Evolutionary conservation across 2,888 invertebrate species (phyloP).

Genomic region (Octodonta nipae): DNA sequence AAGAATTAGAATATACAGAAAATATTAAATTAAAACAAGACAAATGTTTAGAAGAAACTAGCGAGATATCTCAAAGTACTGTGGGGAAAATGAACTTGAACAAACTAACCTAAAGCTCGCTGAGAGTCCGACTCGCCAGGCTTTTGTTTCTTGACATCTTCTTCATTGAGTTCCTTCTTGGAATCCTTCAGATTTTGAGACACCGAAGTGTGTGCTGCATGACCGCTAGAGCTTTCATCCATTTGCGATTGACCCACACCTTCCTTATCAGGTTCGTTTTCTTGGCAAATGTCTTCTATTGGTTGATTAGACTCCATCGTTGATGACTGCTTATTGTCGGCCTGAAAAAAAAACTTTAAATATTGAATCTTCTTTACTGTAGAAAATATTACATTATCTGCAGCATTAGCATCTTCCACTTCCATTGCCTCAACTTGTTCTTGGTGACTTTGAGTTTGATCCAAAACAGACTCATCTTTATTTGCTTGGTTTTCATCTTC

Average conservation of each 20-base stretch:
- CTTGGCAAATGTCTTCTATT: slow-evolving; percentile 41
- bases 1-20: too few species aligned
- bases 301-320: slow-evolving; percentile 27
- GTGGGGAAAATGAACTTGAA: too few species aligned
- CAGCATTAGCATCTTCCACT: slow-evolving; percentile 33
- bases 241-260: slow-evolving; percentile 63
- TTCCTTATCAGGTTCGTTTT: slow-evolving; percentile 49
- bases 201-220: slow-evolving; percentile 37
- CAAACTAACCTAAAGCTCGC: slow-evolving; percentile 42
- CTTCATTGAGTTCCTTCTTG: slow-evolving; percentile 26
- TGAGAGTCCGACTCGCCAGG: slow-evolving; percentile 65
- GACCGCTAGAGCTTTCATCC: slow-evolving; percentile 56
- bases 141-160: slow-evolving; percentile 48
- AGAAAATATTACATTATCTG: slow-evolving; percentile 36
- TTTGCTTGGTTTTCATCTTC: slow-evolving; percentile 32
- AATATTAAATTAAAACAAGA: too few species aligned
- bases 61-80: too few species aligned
- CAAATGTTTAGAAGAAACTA: too few species aligned
- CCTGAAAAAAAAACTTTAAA: slow-evolving; percentile 34
- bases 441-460: slow-evolving; percentile 31
- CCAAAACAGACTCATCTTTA: slow-evolving; percentile 25
- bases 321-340: slow-evolving; percentile 31
- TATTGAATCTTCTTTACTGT: too few species aligned
- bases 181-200: slow-evolving; percentile 26
- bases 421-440: slow-evolving; percentile 36